Conservation (phyloP, 2,797 vertebrate genomes). For the Nyctalus aviator region DNA sequence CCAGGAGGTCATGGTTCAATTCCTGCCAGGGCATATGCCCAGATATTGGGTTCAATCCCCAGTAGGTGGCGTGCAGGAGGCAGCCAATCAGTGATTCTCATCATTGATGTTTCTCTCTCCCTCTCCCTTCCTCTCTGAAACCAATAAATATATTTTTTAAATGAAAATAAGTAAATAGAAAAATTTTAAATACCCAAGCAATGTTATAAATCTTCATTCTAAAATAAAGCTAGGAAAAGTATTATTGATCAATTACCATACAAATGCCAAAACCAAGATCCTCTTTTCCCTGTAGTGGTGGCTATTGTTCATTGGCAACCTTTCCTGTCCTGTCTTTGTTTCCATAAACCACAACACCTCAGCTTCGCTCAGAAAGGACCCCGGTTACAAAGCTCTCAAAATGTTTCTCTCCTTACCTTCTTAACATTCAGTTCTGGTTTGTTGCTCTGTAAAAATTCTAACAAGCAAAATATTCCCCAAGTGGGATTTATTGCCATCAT, state of each 20-base stretch:
- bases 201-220: background rate
- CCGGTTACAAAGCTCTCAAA: constrained; percentile 29
- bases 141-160: background rate
- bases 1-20: background rate
- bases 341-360: background rate
- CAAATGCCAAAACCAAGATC: background rate
- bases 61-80: background rate
- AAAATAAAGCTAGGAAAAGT: background rate
- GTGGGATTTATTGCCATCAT: constrained; percentile 69
- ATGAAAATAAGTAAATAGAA: background rate
- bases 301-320: background rate
- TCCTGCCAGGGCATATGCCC: background rate
- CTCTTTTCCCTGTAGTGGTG: background rate
- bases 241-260: background rate
- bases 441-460: constrained; percentile 76
- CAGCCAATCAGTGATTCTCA: background rate
- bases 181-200: background rate
- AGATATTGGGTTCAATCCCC: background rate
- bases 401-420: constrained; percentile 62
- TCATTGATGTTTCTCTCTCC: background rate
- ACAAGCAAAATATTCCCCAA: constrained; percentile 76
- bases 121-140: background rate
- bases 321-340: background rate
- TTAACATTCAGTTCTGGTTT: constrained; percentile 73
- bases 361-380: background rate